phyloP scores from a whole-genome alignment of 2,113 vertebrate genomes.

The Genyomyrus donnyi region DNA sequence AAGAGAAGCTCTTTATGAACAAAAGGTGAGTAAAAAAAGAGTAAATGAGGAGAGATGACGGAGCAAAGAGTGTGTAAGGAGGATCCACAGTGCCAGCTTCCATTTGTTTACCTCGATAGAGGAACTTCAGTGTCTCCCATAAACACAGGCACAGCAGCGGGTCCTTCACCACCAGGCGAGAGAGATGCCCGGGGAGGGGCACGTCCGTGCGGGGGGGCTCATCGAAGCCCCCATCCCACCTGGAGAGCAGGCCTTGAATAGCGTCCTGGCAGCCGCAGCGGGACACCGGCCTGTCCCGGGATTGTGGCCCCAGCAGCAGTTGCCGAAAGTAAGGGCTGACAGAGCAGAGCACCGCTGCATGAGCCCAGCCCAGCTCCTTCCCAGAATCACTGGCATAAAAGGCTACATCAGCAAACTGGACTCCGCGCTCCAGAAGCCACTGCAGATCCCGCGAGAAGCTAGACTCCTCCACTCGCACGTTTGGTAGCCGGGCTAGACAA shows the following conservation, averaged over 20 bases:
- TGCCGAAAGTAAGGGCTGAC: constrained; percentile 85
- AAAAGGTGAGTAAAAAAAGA: background rate
- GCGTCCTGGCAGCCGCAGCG: constrained; percentile 58
- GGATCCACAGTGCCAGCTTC: background rate
- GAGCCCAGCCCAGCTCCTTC: constrained; percentile 72
- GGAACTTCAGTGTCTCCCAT: constrained; percentile 85
- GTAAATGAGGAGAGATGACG: background rate
- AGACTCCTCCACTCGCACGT: constrained; percentile 78
- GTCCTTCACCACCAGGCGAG: constrained; percentile 84
- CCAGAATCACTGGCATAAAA: constrained; percentile 74
- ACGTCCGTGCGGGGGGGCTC: constrained; percentile 52
- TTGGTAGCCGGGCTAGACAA: constrained; percentile 76
- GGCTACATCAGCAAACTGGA: constrained; percentile 82
- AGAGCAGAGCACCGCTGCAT: constrained; percentile 83
- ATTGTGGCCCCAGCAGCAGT: constrained; percentile 71
- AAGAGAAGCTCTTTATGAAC: background rate
- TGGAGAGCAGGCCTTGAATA: constrained; percentile 65
- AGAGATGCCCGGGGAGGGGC: constrained; percentile 54
- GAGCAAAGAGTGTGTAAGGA: background rate
- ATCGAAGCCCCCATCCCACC: constrained; percentile 53
- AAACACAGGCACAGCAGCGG: constrained; percentile 75
- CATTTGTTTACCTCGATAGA: constrained; percentile 80
- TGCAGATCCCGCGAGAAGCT: constrained; percentile 81
- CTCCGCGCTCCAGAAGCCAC: constrained; percentile 76
- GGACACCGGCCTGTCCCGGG: constrained; percentile 47